phyloP scores from a whole-genome alignment of 2,888 invertebrate species.

The Harpalus rufipes region DNA sequence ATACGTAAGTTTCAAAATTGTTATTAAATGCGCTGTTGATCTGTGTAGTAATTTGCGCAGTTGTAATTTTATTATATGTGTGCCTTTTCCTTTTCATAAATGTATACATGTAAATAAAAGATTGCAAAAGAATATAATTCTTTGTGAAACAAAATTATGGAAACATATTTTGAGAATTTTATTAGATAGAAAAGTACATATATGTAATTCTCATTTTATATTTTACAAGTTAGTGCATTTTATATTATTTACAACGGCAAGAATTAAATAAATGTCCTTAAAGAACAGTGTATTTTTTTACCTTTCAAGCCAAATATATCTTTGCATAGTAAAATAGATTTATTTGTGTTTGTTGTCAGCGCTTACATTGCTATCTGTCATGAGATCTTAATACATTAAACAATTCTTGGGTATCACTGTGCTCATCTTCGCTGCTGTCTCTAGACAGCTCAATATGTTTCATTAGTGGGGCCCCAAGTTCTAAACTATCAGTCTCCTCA shows the following conservation, averaged over 20 bases:
- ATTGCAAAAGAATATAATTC: slow-evolving; percentile 6
- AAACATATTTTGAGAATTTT: slow-evolving; percentile 53
- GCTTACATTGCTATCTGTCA: slow-evolving; percentile 73
- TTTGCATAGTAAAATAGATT: slow-evolving; percentile 4
- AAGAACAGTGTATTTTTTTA: slow-evolving; percentile 44
- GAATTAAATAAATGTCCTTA: slow-evolving; percentile 44
- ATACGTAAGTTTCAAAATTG: slow-evolving; percentile 23
- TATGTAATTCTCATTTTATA: slow-evolving; percentile 32
- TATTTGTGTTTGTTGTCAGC: neutral
- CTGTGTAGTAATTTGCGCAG: slow-evolving; percentile 6
- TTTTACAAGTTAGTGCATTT: slow-evolving; percentile 46
- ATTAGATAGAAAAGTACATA: slow-evolving; percentile 48
- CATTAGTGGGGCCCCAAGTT: slow-evolving; percentile 74
- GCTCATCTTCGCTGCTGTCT: slow-evolving; percentile 73
- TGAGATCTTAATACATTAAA: slow-evolving; percentile 77
- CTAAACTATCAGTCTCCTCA: slow-evolving; percentile 69
- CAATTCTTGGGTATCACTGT: slow-evolving; percentile 78
- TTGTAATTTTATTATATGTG: slow-evolving; percentile 31
- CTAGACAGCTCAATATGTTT: slow-evolving; percentile 67
- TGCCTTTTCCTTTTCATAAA: slow-evolving; percentile 54
- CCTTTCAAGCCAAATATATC: neutral
- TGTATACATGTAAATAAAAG: slow-evolving; percentile 44
- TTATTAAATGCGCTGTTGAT: slow-evolving; percentile 34
- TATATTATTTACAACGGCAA: slow-evolving; percentile 48
- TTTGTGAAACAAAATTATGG: slow-evolving; percentile 41